Base-by-base conservation (phyloP, 2,797 vertebrate genomes). In the Sebastes dallii region DNA sequence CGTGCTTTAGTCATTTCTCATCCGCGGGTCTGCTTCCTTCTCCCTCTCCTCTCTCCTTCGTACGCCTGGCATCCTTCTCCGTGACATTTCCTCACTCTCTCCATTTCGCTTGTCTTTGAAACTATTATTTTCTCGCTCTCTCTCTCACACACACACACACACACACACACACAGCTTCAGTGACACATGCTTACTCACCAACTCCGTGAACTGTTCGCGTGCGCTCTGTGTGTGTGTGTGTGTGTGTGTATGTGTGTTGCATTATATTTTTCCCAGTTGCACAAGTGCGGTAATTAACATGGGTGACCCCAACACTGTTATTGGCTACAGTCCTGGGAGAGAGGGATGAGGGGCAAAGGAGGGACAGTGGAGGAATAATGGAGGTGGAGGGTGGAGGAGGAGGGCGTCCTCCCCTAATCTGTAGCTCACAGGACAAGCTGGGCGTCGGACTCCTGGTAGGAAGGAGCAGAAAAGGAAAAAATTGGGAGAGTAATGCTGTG, bases 241-340 rank as follows among this genome's bases (percentile, higher is more conserved):
- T 82, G 73, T 82, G 71, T 77, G 72, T 80, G 32, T 64, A 72
- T 80, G 73, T 74, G 71, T 77, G 74, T 80, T 81, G 83, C 80
- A 94, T 65, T 93, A 94, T 8, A 24, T 86, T 81, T 66, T 95
- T 94, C 83, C 95, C 95, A 86, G 95, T 94, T 89, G 96, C 91
- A 89, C 93, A 93, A 13, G 75, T 67, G 82, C 89, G 90, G 96
- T 94, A 94, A 97, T 98, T 97, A 97, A 97, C 95, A 95, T 95
- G 83, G 91, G 96, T 95, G 96, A 97, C 96, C 88, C 93, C 95
- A 82, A 85, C 95, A 3, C 96, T 95, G 95, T n/a, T 90, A 94
- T 42, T 89, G 91, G 86, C 94, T 92, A 89, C 72, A 91, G 95
- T 87, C 87, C 88, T 87, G 55, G 66, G 89, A 90, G 89, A 83